phyloP scores from a whole-genome alignment of 2,888 invertebrate genomes.

The Agrypnus murinus region DNA sequence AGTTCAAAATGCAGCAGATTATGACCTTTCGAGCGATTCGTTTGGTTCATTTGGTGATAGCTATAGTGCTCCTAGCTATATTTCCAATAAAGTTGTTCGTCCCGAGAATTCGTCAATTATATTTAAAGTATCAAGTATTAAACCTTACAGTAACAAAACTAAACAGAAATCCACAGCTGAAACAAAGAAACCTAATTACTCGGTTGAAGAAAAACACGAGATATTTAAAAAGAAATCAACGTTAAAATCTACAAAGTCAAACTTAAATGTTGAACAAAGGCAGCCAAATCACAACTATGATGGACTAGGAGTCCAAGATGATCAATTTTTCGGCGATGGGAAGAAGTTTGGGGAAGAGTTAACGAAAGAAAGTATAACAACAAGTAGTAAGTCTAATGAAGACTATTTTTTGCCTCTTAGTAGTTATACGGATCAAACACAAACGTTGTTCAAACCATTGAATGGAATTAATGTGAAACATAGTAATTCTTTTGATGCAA shows the following conservation, averaged over 20 bases:
- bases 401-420: neutral
- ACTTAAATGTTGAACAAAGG: neutral
- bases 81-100: neutral
- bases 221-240: neutral
- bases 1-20: conserved; percentile 25
- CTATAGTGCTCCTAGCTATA: conserved; percentile 25
- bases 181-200: neutral
- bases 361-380: neutral
- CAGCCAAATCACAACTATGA: conserved; percentile 57
- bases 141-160: conserved; percentile 5
- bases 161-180: neutral
- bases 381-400: neutral
- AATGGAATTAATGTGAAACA: neutral
- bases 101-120: conserved; percentile 26
- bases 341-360: neutral
- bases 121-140: neutral
- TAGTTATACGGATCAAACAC: neutral
- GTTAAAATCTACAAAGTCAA: neutral
- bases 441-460: neutral
- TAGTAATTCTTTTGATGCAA: neutral
- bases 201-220: neutral
- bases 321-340: neutral
- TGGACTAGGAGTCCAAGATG: conserved; percentile 49
- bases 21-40: neutral
- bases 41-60: conserved; percentile 26